Percentiles rank a stretch among this genome's conserved stretches.
These are phyloP conservation scores for Oedothorax gibbosus DNA, from an alignment of 1,140 invertebrate species.

Conservation along the genomic window DNA sequence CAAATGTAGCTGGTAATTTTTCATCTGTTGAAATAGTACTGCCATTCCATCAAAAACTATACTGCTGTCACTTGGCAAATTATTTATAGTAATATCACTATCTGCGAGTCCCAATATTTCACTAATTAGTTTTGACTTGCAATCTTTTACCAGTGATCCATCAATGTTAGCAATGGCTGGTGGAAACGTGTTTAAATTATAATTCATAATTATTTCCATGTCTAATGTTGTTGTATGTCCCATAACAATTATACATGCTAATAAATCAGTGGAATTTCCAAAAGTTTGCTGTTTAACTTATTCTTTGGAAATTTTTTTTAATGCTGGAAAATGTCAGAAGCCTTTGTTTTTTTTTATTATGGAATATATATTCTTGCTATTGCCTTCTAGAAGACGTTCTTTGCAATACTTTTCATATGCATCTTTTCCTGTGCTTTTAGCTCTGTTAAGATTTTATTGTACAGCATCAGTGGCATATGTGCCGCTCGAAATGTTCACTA, in stretches of 20 bases:
- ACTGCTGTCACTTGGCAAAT: not conserved
- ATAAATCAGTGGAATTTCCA: constrained; percentile 4
- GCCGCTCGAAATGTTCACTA: not conserved
- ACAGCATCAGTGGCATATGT: not conserved
- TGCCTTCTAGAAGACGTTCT: not conserved
- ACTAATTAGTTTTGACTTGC: constrained; percentile 34
- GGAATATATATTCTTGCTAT: not conserved
- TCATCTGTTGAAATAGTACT: too few relatives aligned
- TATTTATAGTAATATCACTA: constrained; percentile 1
- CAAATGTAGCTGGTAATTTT: not conserved
- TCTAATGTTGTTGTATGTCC: constrained; percentile 7
- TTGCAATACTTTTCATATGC: not conserved
- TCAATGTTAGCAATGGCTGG: constrained; percentile 39
- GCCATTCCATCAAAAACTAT: not conserved
- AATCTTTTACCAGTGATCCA: constrained; percentile 53
- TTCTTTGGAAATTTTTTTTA: constrained; percentile 13
- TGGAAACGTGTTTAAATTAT: constrained; percentile 45
- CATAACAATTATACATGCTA: not conserved
- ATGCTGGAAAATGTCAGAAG: not conserved
- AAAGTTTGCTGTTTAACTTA: not conserved
- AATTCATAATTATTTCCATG: constrained; percentile 22
- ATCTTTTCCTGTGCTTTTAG: not conserved
- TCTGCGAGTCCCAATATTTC: not conserved
- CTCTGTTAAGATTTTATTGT: too few relatives aligned
- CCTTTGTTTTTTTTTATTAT: not conserved